Evolutionary conservation across 1,140 invertebrate genomes (phyloP).

Genomic region (Heliothis subflexa): DNA sequence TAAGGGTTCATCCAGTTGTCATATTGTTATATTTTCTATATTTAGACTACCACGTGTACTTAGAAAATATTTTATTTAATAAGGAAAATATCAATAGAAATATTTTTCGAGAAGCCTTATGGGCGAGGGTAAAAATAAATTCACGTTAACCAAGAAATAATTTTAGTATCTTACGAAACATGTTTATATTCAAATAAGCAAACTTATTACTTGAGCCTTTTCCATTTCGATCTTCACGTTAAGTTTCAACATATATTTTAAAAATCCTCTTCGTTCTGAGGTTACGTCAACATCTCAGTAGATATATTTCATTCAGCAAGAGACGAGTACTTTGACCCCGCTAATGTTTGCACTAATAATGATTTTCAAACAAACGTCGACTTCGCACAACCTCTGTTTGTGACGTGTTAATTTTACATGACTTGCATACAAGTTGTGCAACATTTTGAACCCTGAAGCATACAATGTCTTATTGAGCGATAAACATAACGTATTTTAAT

Average conservation of each 20-base stretch:
- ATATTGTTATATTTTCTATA: neutral
- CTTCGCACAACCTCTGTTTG: constrained; percentile 14
- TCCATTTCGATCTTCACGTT: too few relatives aligned
- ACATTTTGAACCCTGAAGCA: neutral
- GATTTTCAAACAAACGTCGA: constrained; percentile 37
- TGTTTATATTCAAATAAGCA: too few relatives aligned
- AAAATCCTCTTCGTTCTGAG: too few relatives aligned
- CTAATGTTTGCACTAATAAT: constrained; percentile 27
- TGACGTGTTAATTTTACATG: constrained; percentile 25
- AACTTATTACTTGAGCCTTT: neutral
- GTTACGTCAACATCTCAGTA: neutral
- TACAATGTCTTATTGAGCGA: too few relatives aligned
- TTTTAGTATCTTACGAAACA: neutral
- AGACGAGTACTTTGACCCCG: constrained; percentile 8
- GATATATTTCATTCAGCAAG: neutral
- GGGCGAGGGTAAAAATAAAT: neutral
- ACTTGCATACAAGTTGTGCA: constrained; percentile 7
- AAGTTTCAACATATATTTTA: too few relatives aligned
- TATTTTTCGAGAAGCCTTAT: constrained; percentile 1
- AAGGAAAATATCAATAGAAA: constrained; percentile 9
- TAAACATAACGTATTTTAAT: too few relatives aligned
- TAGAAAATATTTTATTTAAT: neutral
- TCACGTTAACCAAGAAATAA: neutral
- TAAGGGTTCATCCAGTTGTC: neutral
- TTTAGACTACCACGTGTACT: too few relatives aligned